Base-by-base conservation (phyloP, 1,140 invertebrate species). In the Ceratina japonica region DNA sequence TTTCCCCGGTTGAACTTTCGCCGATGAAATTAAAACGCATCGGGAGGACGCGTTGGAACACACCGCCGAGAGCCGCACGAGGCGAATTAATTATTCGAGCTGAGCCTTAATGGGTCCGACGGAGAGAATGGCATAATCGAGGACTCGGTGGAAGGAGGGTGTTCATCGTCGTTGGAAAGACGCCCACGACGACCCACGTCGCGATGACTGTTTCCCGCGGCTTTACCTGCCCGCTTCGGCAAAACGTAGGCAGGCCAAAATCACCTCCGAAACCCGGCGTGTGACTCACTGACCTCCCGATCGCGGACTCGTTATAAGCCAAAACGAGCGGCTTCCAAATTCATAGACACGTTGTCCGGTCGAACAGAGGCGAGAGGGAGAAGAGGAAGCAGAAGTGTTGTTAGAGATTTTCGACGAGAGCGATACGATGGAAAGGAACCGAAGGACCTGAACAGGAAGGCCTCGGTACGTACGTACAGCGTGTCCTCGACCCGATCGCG, bases 101-200 rank as follows among this genome's bases (percentile, higher is more conserved):
- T 31, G 27, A 44, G 37, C 18, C 66, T 54, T 56, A n/a, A 54
- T 31, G 24, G 4, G 2, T 27, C 10, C 13, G 20, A n/a, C 18
- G 3, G n/a, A 16, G n/a, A 68, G 44, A 51, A 68, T 68, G 49
- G 18, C n/a, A 31, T 70, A 16, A 58, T 56, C n/a, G 24, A 79
- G 62, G 24, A 74, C 70, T 74, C 31, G 52, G n/a, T 18, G 51
- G 56, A 63, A 72, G n/a, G n/a, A n/a, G 31, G 49, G 58, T 20
- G 63, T 52, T 51, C 51, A 24, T 51, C 18, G 44, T 52, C 20
- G 54, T 79, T 76, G 81, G 80, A 82, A 78, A 85, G 69, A 82
- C 88, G 88, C 88, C 88, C 87, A 90, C 89, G 70, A 80, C 84
- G 72, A 83, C 88, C 88, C 87, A 90, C 89, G 89, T 87, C 24